Percentiles rank a stretch among this genome's conserved stretches.
phyloP scores from a whole-genome alignment of 1,140 invertebrate species.

The Nebria ingens region DNA sequence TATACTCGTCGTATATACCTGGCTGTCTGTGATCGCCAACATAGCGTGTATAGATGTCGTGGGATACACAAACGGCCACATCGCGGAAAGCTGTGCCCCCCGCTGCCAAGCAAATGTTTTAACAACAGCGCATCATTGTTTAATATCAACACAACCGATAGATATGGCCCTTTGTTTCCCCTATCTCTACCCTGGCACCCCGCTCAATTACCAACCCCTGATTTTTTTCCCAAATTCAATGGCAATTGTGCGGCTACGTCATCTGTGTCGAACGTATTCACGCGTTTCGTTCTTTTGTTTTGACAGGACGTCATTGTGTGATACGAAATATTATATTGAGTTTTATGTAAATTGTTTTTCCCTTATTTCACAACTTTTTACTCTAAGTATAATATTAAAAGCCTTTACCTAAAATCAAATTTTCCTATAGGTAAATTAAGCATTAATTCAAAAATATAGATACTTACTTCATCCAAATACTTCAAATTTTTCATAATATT shows the following conservation, averaged over 20 bases:
- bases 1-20: not conserved
- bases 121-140: not conserved
- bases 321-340: slow-evolving; percentile 14
- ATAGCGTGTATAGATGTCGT: not conserved
- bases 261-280: slow-evolving; percentile 8
- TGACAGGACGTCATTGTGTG: not conserved
- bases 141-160: not conserved
- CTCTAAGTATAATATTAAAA: too few species aligned
- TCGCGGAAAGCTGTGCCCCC: not conserved
- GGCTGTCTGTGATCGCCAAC: not conserved
- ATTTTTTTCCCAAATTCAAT: too few species aligned
- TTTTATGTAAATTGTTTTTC: too few species aligned
- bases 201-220: too few species aligned
- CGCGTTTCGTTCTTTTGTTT: not conserved
- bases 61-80: not conserved
- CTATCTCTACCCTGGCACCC: not conserved
- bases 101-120: not conserved
- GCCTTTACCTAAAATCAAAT: too few species aligned
- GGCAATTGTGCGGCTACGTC: too few species aligned
- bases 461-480: too few species aligned
- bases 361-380: too few species aligned
- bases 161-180: not conserved
- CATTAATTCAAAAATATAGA: too few species aligned
- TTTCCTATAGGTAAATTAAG: too few species aligned
- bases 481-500: too few species aligned